Base-by-base conservation (phyloP, 2,113 vertebrate species). In the Pithys albifrons region DNA sequence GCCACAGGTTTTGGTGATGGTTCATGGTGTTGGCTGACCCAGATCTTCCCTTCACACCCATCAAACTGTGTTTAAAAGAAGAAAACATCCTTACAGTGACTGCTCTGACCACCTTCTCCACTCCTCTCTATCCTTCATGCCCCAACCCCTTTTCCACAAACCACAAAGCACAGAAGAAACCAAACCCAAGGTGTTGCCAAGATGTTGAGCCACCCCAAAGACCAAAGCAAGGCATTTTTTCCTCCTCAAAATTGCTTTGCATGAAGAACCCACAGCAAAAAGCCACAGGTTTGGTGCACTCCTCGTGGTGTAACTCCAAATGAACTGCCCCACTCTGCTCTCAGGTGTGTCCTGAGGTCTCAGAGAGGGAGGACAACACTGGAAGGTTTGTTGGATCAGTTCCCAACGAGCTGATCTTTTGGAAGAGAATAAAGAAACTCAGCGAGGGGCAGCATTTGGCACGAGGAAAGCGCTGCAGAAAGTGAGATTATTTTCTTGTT, bases 281-380 rank as follows among this genome's bases (percentile, higher is more conserved):
- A 31, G 3, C 15, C 19, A 8, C 2, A 7, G 33, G 7, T 59
- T 72, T 41, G 15, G 64, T 6, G 43, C 12, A 0, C 3, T 24
- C 1, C 28, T 25, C 12, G 1, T 1, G 12, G 24, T 1, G 14
- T 16, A 73, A 17, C 27, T 27, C 5, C 23, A 58, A 4, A 33
- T 2, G 14, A 16, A 5, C 15, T 13, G 8, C 41, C 70, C 28
- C 73, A 5, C 7, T 23, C 5, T 6, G 2, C 28, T 39, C 31
- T 19, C 16, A 9, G 51, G 55, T 35, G 57, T 24, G 3, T 10
- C 19, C 2, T 24, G 33, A 69, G n/a, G 6, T 51, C 66, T 39
- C 8, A 0, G 54, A 51, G 19, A 69, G 17, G 29, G 19, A 85
- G 20, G 29, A 73, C 9, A n/a, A 43, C 9, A 27, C n/a, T 79